A percentile compares a stretch with the other conserved stretches of the same genome.
Evolutionary conservation across 1,140 invertebrate genomes (phyloP).

Genomic region (Zophobas atratus): DNA sequence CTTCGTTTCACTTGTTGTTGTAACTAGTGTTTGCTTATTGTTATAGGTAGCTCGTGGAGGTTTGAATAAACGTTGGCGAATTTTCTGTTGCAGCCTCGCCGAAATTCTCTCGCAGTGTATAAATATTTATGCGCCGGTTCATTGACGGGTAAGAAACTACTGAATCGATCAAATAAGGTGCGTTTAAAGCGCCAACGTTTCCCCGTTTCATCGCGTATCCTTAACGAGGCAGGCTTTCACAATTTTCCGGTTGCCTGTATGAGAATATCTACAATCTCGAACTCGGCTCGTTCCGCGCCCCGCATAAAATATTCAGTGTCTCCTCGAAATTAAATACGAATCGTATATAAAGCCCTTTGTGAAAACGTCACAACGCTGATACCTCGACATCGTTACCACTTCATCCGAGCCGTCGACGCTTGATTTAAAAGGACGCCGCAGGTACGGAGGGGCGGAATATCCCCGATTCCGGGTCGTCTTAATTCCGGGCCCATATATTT

Average conservation of each 20-base stretch:
- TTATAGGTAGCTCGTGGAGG: too few species aligned
- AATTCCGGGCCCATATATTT: conserved; percentile 34
- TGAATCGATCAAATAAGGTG: too few species aligned
- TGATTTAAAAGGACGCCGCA: conserved; percentile 25
- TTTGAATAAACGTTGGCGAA: too few species aligned
- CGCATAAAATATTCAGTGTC: conserved; percentile 37
- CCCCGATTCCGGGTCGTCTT: conserved; percentile 28
- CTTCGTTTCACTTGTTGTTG: too few species aligned
- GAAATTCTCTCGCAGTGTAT: too few species aligned
- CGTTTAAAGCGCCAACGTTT: too few species aligned
- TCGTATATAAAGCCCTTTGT: conserved; percentile 24
- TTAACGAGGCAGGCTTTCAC: conserved; percentile 23
- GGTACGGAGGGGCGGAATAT: not conserved
- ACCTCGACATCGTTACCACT: conserved; percentile 31
- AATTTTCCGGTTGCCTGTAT: conserved; percentile 13
- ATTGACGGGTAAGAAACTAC: too few species aligned
- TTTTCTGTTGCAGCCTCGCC: too few species aligned
- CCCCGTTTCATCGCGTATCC: not conserved
- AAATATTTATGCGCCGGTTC: too few species aligned
- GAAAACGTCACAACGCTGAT: conserved; percentile 29
- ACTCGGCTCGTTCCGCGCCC: not conserved
- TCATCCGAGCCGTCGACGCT: conserved; percentile 16
- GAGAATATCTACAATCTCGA: conserved; percentile 14
- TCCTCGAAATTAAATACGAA: conserved; percentile 37
- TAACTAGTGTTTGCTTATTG: too few species aligned